Percentiles rank a stretch among this genome's conserved stretches.
These are phyloP conservation scores for Pammene aurita DNA, from an alignment of 2,888 invertebrate genomes.

Conservation along the genomic window DNA sequence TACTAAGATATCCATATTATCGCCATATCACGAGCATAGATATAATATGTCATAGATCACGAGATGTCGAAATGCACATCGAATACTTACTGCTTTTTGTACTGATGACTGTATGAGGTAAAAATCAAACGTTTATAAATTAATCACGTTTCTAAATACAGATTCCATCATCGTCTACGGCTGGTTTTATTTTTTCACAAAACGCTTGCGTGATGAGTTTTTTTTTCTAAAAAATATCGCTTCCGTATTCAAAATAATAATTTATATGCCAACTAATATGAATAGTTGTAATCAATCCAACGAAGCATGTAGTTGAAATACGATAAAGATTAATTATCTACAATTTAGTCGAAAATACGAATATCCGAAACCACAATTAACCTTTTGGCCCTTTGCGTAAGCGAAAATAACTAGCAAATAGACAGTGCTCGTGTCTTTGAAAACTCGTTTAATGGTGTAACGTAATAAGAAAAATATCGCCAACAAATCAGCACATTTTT, in stretches of 20 bases:
- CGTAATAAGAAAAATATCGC: no score
- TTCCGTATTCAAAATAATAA: slow-evolving; percentile 34
- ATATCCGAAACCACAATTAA: background rate
- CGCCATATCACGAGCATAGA: no score
- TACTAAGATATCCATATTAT: no score
- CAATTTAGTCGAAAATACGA: slow-evolving; percentile 10
- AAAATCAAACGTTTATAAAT: slow-evolving; percentile 6
- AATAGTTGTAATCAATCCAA: slow-evolving; percentile 13
- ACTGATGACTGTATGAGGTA: background rate
- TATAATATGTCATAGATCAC: no score
- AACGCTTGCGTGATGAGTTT: slow-evolving; percentile 32
- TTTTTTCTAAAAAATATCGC: slow-evolving; percentile 27
- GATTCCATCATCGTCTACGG: slow-evolving; percentile 25
- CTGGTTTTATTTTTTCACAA: slow-evolving; percentile 11
- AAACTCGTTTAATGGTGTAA: background rate
- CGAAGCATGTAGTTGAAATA: slow-evolving; percentile 7
- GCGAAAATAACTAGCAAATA: background rate
- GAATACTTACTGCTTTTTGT: background rate
- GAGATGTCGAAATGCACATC: no score
- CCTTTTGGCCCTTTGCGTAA: slow-evolving; percentile 18
- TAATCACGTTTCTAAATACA: slow-evolving; percentile 15
- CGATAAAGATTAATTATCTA: background rate
- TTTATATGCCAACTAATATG: slow-evolving; percentile 19
- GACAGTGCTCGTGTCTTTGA: background rate
- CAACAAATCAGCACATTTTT: no score